A percentile compares a stretch with the other conserved stretches of the same genome.
These are phyloP conservation scores for Hipposideros larvatus DNA, from an alignment of 2,797 vertebrate genomes.

Conservation along the genomic window DNA sequence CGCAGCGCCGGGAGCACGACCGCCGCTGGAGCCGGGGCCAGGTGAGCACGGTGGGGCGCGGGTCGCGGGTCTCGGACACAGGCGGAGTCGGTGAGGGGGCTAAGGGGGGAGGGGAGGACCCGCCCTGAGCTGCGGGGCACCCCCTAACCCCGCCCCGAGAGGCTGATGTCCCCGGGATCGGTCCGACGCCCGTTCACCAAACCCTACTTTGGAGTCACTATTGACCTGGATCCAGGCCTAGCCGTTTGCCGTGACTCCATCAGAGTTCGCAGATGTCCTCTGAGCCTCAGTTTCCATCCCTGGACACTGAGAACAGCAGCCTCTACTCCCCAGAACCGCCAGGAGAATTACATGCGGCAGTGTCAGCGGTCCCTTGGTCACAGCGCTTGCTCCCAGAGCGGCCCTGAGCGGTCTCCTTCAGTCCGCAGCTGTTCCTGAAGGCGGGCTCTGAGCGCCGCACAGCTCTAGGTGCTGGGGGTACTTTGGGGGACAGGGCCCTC, in stretches of 20 bases:
- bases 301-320: background rate
- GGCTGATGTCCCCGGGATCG: rapidly evolving
- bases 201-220: background rate
- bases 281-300: constrained; percentile 33
- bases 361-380: rapidly evolving
- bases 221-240: background rate
- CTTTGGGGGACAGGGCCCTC: rapidly evolving
- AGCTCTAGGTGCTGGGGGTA: background rate
- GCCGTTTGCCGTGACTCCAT: background rate
- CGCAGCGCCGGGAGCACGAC: background rate
- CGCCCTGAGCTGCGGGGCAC: rapidly evolving
- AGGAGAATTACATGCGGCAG: background rate
- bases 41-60: background rate
- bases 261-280: background rate
- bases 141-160: background rate
- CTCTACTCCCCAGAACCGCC: background rate
- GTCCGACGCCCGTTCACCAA: background rate
- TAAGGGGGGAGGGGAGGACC: background rate
- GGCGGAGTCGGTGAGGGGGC: background rate
- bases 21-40: background rate
- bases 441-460: background rate
- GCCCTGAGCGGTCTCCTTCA: background rate
- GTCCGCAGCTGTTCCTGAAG: no score
- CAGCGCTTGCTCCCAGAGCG: no score
- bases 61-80: background rate